Evolutionary conservation across 2,888 invertebrate species (phyloP).

Genomic region (Dolichopus griseipennis): DNA sequence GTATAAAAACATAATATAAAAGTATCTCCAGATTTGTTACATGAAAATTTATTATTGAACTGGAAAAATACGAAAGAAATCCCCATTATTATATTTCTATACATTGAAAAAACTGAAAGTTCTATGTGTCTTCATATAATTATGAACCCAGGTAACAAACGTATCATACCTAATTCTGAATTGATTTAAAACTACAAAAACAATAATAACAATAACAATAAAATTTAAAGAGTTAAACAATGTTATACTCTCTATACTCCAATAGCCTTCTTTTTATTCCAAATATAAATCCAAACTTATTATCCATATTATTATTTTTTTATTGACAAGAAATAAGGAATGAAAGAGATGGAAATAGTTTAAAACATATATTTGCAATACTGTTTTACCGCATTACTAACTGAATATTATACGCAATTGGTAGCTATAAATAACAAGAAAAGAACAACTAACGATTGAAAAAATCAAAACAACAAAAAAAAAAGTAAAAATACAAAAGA

Average conservation of each 20-base stretch:
- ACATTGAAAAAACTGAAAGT: neutral
- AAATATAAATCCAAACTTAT: neutral
- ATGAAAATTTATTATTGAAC: conserved; percentile 2
- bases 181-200: neutral
- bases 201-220: neutral
- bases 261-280: neutral
- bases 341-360: neutral
- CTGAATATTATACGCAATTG: conserved; percentile 3
- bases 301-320: neutral
- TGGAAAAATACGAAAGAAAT: neutral
- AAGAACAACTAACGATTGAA: no score
- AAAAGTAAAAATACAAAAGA: neutral
- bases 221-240: no score
- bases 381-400: neutral
- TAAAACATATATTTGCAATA: neutral
- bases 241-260: neutral
- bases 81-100: neutral
- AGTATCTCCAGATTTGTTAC: conserved; percentile 1
- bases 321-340: neutral
- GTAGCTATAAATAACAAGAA: neutral
- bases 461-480: neutral
- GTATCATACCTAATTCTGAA: neutral
- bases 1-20: neutral
- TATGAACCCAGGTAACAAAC: neutral
- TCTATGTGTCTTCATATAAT: neutral